These are phyloP conservation scores for Napeogenes sylphis DNA, from an alignment of 2,888 invertebrate genomes.

Conservation along the genomic window DNA sequence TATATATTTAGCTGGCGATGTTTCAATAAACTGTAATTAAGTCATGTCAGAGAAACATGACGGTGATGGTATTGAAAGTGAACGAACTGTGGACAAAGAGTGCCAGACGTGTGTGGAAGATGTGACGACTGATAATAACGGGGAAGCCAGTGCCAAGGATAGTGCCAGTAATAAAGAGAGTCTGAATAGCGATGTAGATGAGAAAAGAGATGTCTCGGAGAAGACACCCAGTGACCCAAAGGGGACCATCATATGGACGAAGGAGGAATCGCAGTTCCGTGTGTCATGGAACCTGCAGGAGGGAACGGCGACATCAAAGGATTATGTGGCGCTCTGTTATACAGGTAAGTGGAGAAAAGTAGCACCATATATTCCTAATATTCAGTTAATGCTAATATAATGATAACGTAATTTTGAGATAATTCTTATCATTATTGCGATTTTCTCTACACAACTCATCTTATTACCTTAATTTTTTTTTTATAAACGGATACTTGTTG, in stretches of 20 bases:
- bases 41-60: constrained; percentile 70
- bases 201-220: constrained; percentile 26
- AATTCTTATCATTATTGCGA: too few species aligned
- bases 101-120: constrained; percentile 27
- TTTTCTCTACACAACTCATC: too few species aligned
- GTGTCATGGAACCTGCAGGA: constrained; percentile 71
- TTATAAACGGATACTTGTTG: too few species aligned
- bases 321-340: constrained; percentile 77
- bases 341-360: constrained; percentile 62
- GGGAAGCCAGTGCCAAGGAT: constrained; percentile 54
- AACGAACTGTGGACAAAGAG: constrained; percentile 40
- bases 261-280: constrained; percentile 58
- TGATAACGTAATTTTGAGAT: too few species aligned
- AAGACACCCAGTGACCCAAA: constrained; percentile 21
- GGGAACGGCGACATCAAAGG: constrained; percentile 52
- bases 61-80: constrained; percentile 47
- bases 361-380: neutral
- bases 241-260: constrained; percentile 49
- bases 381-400: too few species aligned
- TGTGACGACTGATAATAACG: constrained; percentile 26
- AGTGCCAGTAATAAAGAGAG: constrained; percentile 48
- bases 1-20: constrained; percentile 34
- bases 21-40: constrained; percentile 40
- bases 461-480: too few species aligned
- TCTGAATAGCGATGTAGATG: constrained; percentile 36